Evolutionary conservation across 2,797 vertebrate species (phyloP).

Genomic region (Fundulus diaphanus): DNA sequence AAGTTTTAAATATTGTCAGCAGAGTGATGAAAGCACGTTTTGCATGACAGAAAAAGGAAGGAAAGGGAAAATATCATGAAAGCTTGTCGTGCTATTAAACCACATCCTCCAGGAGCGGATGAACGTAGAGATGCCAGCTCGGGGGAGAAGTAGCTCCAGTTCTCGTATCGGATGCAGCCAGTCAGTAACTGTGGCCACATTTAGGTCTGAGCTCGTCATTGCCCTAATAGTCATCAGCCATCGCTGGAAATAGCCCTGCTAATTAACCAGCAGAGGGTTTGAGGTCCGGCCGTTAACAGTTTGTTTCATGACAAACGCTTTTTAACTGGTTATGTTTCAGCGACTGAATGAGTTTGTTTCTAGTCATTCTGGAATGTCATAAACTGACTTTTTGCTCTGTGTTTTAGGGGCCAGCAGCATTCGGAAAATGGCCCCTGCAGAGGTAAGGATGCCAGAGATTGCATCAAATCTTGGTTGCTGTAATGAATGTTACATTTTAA

Average conservation of each 20-base stretch:
- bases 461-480: constrained; percentile 2
- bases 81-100: constrained; percentile 37
- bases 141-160: constrained; percentile 71
- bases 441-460: constrained; percentile 70
- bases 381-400: constrained; percentile 29
- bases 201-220: constrained; percentile 57
- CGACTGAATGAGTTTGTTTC: constrained; percentile 17
- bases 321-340: constrained; percentile 4
- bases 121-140: constrained; percentile 72
- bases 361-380: not conserved
- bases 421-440: constrained; percentile 80
- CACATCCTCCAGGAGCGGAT: constrained; percentile 44
- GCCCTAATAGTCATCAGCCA: constrained; percentile 49
- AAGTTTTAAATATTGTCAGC: not conserved
- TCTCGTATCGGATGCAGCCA: constrained; percentile 53
- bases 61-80: constrained; percentile 16
- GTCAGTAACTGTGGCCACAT: constrained; percentile 58
- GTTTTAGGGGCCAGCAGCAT: constrained; percentile 78
- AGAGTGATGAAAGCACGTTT: constrained; percentile 14
- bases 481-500: constrained; percentile 31
- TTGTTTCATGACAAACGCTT: constrained; percentile 36
- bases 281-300: constrained; percentile 34
- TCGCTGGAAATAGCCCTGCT: constrained; percentile 62
- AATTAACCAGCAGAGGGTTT: constrained; percentile 58
- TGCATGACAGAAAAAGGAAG: constrained; percentile 24